A percentile compares a stretch with the other conserved stretches of the same genome.
Conservation (phyloP, 2,888 invertebrate genomes). For the Folsomia candida region DNA sequence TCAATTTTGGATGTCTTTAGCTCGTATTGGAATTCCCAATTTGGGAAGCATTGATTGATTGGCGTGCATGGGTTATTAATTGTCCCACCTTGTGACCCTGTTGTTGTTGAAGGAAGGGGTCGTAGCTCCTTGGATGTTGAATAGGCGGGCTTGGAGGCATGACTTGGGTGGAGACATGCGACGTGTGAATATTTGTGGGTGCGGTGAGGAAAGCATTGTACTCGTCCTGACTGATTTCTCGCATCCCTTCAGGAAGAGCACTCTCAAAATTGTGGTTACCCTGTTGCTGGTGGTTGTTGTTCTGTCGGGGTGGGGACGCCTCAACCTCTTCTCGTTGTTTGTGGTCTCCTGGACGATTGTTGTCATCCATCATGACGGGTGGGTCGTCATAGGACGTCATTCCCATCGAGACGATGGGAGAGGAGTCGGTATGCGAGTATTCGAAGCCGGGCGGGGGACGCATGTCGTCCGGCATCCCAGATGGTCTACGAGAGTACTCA, state of each 20-base stretch:
- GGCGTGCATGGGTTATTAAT: no score
- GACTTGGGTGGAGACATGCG: background rate
- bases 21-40: no score
- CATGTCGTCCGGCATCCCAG: background rate
- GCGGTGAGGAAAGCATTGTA: background rate
- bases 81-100: no score
- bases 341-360: no score
- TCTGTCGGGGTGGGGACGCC: no score
- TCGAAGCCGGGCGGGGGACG: background rate
- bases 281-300: background rate
- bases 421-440: background rate
- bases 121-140: no score
- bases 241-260: background rate
- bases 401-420: background rate
- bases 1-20: no score
- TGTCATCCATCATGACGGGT: background rate
- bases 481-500: no score
- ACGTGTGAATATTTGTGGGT: background rate
- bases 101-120: no score
- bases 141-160: background rate
- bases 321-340: no score
- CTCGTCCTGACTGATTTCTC: background rate
- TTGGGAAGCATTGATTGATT: no score
- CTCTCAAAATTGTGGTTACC: no score
- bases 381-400: background rate